Base-by-base conservation (phyloP, 2,113 vertebrate genomes). In the Circaetus gallicus region DNA sequence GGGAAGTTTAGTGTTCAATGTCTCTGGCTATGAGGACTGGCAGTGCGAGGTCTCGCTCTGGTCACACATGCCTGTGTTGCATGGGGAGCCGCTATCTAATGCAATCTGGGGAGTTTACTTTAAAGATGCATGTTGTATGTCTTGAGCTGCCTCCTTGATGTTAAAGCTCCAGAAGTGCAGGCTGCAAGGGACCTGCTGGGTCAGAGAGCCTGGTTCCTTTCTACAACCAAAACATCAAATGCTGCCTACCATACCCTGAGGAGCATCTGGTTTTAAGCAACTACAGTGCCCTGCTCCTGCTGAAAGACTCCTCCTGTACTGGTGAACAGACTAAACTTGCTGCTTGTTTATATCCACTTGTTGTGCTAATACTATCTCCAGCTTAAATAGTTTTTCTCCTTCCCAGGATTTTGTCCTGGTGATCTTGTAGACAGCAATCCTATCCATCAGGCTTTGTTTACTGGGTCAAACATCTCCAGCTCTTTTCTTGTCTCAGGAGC, bases 11-110 rank as follows among this genome's bases (percentile, higher is more conserved):
- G 8, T 0, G 0, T 58, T 62, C 80, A 49, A 5, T 42, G 8
- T 28, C 45, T 84, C 25, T 32, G n/a, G 26, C 59, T 49, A n/a
- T 0, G 2, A 53, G 45, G 28, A 38, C 31, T 45, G 52, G 42
- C 21, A 50, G 20, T 21, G 29, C 0, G 1, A 83, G 56, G 22
- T 71, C 40, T 71, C 8, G 2, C 34, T 42, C 45, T 38, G 45
- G 56, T 86, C 69, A 47, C 11, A n/a, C 24, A 53, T 34, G 56
- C 36, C 21, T 55, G 1, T 19, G 7, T 4, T 13, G 13, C 47
- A 24, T 10, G 38, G 16, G 45, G 11, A 87, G 24, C n/a, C 0
- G 0, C 31, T 81, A 22, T 42, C 49, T 53, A 49, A 28, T 43
- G 58, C 45, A 53, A 26, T 47, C 49, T 55, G 34, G 70, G 40